These are phyloP conservation scores for Colletes collaris DNA, from an alignment of 2,888 invertebrate species.

Conservation along the genomic window DNA sequence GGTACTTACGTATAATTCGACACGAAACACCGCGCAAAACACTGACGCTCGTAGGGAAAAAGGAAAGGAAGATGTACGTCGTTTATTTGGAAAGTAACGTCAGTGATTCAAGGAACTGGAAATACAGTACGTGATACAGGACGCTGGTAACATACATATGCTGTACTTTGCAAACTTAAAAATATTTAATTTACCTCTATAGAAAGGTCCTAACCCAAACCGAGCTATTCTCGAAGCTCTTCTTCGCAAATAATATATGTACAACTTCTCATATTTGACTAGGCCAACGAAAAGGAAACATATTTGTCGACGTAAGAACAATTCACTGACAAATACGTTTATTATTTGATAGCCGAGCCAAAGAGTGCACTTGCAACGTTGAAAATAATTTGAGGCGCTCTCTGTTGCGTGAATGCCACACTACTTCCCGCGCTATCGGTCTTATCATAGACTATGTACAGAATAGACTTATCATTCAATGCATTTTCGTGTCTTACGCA, in stretches of 20 bases:
- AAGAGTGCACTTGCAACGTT: background rate
- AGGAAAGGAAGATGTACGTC: no score
- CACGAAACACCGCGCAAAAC: background rate
- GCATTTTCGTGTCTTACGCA: no score
- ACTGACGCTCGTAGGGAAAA: background rate
- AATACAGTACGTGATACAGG: background rate
- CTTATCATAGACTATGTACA: no score
- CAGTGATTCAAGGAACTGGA: background rate
- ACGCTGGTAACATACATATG: background rate
- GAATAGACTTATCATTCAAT: no score
- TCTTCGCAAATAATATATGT: background rate
- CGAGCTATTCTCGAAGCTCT: background rate
- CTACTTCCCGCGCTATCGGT: background rate
- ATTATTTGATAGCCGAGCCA: background rate
- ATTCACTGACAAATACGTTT: background rate
- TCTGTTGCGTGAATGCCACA: conserved; percentile 17
- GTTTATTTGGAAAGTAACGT: background rate
- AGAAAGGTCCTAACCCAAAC: background rate
- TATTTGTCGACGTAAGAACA: background rate
- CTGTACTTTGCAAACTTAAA: background rate
- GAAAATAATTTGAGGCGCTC: conserved; percentile 16
- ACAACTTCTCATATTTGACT: background rate
- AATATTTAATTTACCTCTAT: background rate
- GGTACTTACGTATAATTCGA: background rate
- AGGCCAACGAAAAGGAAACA: background rate